A percentile compares a stretch with the other conserved stretches of the same genome.
Evolutionary conservation across 2,888 invertebrate genomes (phyloP).

Genomic region (Deilephila porcellus): DNA sequence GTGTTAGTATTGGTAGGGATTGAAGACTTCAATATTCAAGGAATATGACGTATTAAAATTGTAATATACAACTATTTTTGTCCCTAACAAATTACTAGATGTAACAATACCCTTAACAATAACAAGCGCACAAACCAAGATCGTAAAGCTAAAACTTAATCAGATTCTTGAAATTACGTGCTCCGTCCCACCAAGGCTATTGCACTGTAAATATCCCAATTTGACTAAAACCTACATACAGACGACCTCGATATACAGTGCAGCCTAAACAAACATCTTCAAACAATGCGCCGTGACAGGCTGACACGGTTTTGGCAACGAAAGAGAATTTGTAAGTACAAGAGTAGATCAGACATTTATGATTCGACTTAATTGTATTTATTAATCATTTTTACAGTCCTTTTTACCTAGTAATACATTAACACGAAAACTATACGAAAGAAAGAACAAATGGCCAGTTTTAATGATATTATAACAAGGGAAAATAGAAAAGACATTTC

Average conservation of each 20-base stretch:
- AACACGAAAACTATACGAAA: too few species aligned
- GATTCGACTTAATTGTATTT: neutral
- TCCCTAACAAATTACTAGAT: neutral
- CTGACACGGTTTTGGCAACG: conserved; percentile 29
- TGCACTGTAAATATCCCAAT: conserved; percentile 54
- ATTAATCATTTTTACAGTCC: too few species aligned
- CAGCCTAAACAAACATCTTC: conserved; percentile 43
- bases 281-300: conserved; percentile 34
- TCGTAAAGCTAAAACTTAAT: conserved; percentile 66
- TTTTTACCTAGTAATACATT: too few species aligned
- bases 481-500: too few species aligned
- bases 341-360: neutral
- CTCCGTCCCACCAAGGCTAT: conserved; percentile 48
- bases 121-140: conserved; percentile 40
- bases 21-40: too few species aligned
- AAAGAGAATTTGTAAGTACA: neutral
- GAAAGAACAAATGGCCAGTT: too few species aligned
- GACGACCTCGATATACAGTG: conserved; percentile 47
- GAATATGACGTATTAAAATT: too few species aligned
- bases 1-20: too few species aligned
- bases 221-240: conserved; percentile 45
- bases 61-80: neutral
- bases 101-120: neutral
- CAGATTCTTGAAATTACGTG: conserved; percentile 60
- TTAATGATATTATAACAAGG: too few species aligned